Evolutionary conservation across 2,888 invertebrate genomes (phyloP).

Genomic region (Gari tellinella): DNA sequence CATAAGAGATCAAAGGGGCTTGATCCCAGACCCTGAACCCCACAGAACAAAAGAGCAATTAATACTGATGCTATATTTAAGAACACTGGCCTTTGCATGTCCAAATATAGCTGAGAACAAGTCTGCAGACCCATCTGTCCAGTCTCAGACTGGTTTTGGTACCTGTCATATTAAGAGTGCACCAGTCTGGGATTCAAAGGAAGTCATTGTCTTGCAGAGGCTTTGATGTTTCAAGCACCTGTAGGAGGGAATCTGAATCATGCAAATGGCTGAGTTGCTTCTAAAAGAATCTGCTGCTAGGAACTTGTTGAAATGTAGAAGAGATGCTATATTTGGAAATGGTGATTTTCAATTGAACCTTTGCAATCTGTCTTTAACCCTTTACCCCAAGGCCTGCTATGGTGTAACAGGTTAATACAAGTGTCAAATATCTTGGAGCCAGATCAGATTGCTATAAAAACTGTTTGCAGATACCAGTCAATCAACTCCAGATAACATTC

Average conservation of each 20-base stretch:
- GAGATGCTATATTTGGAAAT: conserved; percentile 11
- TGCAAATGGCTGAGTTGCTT: not conserved
- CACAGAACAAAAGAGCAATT: conserved; percentile 23
- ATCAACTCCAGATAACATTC: too few species aligned
- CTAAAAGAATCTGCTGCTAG: not conserved
- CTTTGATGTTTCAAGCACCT: conserved; percentile 32
- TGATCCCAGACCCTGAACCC: conserved; percentile 2
- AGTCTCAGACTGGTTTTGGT: conserved; percentile 39
- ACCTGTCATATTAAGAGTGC: conserved; percentile 17
- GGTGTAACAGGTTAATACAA: too few species aligned
- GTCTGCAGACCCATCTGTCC: conserved; percentile 38
- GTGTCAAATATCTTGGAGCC: too few species aligned
- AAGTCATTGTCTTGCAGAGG: conserved; percentile 16
- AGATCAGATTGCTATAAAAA: too few species aligned
- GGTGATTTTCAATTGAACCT: not conserved
- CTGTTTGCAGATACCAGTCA: too few species aligned
- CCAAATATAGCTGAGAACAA: conserved; percentile 23
- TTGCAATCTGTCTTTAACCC: conserved; percentile 6
- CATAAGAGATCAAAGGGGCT: conserved; percentile 51
- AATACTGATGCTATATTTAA: conserved; percentile 36
- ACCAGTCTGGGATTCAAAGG: not conserved
- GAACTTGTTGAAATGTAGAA: conserved; percentile 7
- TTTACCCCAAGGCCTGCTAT: too few species aligned
- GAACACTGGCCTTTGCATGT: conserved; percentile 20
- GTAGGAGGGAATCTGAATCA: conserved; percentile 3